phyloP scores from a whole-genome alignment of 1,140 invertebrate genomes.

The Pentalonia nigronervosa region DNA sequence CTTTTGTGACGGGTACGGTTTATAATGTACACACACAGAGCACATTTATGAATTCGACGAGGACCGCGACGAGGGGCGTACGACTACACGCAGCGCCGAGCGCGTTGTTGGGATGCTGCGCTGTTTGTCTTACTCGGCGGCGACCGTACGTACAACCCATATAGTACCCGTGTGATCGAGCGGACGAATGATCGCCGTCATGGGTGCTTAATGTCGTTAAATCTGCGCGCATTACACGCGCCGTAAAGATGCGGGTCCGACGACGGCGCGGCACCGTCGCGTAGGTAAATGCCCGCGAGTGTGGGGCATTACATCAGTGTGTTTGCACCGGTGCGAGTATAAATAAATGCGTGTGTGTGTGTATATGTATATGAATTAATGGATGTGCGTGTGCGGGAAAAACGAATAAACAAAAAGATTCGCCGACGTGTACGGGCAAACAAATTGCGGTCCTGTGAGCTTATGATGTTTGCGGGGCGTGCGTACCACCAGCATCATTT shows the following conservation, averaged over 20 bases:
- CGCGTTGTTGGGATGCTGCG: not conserved
- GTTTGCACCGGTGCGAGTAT: not conserved
- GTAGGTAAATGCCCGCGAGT: not conserved
- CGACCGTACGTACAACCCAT: too few relatives aligned
- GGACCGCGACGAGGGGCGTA: not conserved
- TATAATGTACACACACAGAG: not conserved
- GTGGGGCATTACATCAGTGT: not conserved
- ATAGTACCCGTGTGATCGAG: not conserved
- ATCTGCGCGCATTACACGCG: not conserved
- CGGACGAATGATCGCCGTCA: not conserved
- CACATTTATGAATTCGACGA: not conserved
- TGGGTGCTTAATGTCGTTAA: not conserved
- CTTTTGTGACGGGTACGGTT: not conserved
- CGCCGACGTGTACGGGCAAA: not conserved
- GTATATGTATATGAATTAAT: not conserved
- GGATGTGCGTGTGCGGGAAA: not conserved
- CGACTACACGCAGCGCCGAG: not conserved
- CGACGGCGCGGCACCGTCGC: too few relatives aligned
- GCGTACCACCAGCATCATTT: not conserved
- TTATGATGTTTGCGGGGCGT: not conserved
- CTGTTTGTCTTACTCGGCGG: not conserved
- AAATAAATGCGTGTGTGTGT: not conserved
- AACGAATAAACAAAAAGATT: conserved; percentile 18
- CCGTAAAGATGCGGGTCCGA: not conserved
- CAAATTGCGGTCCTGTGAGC: not conserved